phyloP scores from a whole-genome alignment of 2,888 invertebrate genomes.

The Parelbella ahira region DNA sequence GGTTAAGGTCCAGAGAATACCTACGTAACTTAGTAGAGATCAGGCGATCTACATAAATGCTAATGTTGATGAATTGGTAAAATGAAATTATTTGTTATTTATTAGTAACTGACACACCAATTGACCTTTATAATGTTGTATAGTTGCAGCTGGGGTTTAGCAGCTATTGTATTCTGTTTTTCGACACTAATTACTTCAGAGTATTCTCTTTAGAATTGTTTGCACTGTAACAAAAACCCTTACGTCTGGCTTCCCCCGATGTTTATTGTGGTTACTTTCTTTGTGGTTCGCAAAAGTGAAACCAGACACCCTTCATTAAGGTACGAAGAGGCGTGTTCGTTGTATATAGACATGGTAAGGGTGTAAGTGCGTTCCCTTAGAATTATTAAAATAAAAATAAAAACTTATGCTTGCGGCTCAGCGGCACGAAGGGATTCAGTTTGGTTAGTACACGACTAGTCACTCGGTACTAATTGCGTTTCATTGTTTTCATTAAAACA shows the following conservation, averaged over 20 bases:
- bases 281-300: conserved; percentile 6
- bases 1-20: too few relatives aligned
- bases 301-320: conserved; percentile 22
- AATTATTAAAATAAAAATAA: conserved; percentile 6
- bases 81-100: too few relatives aligned
- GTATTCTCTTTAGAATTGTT: conserved; percentile 8
- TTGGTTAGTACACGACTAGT: not conserved
- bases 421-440: conserved; percentile 5
- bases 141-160: too few relatives aligned
- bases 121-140: too few relatives aligned
- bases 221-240: conserved; percentile 11
- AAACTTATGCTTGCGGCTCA: conserved; percentile 3
- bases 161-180: not conserved
- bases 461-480: conserved; percentile 8
- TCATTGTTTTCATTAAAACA: conserved; percentile 5
- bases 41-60: too few relatives aligned
- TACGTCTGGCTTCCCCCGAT: conserved; percentile 16
- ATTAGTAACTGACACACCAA: too few relatives aligned
- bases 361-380: conserved; percentile 2
- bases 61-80: too few relatives aligned
- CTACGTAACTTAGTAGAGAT: too few relatives aligned
- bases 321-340: conserved; percentile 10
- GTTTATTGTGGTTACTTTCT: conserved; percentile 19
- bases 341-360: not conserved
- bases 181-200: conserved; percentile 16